Base-by-base conservation (phyloP, 1,140 invertebrate species). In the Ephestia elutella region DNA sequence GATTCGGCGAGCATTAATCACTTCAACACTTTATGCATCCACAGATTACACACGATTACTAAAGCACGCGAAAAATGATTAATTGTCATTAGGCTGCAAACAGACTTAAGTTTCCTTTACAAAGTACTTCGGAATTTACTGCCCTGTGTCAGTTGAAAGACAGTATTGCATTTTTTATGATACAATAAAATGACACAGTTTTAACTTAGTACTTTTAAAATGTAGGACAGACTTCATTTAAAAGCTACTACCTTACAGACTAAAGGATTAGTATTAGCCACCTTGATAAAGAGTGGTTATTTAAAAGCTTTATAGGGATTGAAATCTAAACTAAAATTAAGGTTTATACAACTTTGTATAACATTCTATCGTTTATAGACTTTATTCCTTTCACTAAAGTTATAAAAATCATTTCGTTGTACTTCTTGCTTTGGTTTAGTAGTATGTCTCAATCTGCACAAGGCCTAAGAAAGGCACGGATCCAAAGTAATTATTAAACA, bases 1-100 rank as follows among this genome's bases (percentile, higher is more conserved):
- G 70, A 76, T 72, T 75, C 69, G 68, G 63, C 51, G 65, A 58
- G 57, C 75, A 82, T 82, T 83, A 80, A 83, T 83, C 80, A 83
- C 69, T 73, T 81, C 78, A 78, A 71, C 78, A 77, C 79, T 83
- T 83, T 70, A 69, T 64, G 63, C 44, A 63, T 49, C 60, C 64
- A 57, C 60, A 60, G 63, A 70, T 74, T 75, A 69, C 67, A 63
- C 61, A 56, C 69, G 65, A 67, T 71, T 71, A 65, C 68, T 66
- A 63, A 71, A 57, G 64, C 65, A 67, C 48, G 65, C 71, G 72
- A 78, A 75, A 74, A 60, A 72, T 80, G 78, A 85, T 82, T 82
- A 80, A 85, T 85, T 70, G 69, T 44, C n/a, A 44, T 44, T 44
- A 44, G 38, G 38, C 3, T 13, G n/a, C 15, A 44, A 44, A n/a